phyloP scores from a whole-genome alignment of 2,113 vertebrate species.

The Strix aluco region DNA sequence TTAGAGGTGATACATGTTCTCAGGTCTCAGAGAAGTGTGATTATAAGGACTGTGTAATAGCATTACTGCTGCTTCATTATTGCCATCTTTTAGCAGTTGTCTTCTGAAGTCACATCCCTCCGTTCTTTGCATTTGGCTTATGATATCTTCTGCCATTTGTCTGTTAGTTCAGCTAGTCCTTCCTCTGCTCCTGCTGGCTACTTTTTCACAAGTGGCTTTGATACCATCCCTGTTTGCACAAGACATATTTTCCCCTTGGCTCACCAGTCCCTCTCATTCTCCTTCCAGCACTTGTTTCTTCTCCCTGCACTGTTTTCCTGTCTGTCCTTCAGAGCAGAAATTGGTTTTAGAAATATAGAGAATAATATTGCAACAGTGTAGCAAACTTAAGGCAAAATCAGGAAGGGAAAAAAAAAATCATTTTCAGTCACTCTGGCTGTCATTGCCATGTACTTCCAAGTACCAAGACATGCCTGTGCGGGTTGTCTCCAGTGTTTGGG shows the following conservation, averaged over 20 bases:
- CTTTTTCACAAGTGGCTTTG: neutral
- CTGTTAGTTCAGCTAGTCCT: neutral
- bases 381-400: neutral
- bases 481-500: neutral
- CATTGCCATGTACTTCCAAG: accelerated
- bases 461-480: neutral
- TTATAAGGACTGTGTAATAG: neutral
- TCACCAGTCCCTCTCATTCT: neutral
- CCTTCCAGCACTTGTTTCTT: neutral
- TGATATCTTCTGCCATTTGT: neutral
- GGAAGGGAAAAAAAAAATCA: neutral
- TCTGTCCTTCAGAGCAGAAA: neutral
- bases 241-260: neutral
- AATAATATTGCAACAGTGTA: neutral
- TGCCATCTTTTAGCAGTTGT: neutral
- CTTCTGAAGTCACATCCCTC: neutral
- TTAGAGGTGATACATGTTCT: neutral
- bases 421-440: neutral
- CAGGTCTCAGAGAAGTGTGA: neutral
- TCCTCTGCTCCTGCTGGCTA: neutral
- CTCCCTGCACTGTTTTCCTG: neutral
- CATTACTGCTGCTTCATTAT: neutral
- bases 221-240: neutral
- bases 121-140: neutral
- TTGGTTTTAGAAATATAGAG: neutral